Evolutionary conservation across 1,140 invertebrate genomes (phyloP), one percentile per base, ranked within the genome.

Genomic region (Olivierus martensii): DNA sequence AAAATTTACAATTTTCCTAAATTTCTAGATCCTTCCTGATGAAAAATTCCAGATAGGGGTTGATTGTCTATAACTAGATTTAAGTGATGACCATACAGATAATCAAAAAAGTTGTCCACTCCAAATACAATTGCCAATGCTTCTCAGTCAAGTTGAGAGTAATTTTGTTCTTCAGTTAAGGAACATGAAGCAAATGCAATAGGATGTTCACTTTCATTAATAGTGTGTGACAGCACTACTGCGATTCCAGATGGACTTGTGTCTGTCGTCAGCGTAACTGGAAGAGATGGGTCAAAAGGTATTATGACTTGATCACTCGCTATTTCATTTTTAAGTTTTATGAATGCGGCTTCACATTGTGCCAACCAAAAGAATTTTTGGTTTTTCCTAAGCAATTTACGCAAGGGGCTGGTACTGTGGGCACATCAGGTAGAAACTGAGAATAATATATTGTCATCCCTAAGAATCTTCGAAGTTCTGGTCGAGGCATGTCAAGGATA

Each of bases 41-140:
- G 21, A 41, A 52, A 52, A 44, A 46, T 48, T 52, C 44, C 36
- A 14, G 43, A 17, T 46, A 38, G 9, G 1, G 44, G 4, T n/a
- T 52, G 15, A 10, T 52, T 15, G 15, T 51, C 28, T 18, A 21
- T 51, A 6, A 44, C 9, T 3, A 51, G 17, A 34, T 17, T 17
- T 21, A 44, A 44, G 12, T 21, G 39, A 35, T 11, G 59, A 36
- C 69, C 75, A 62, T 63, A 71, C 3, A 76, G 44, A 59, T 72
- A 79, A 36, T 72, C 59, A 36, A 74, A 65, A 61, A 77, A 78
- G 60, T 72, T 71, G 52, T 68, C 67, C 5, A 78, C 65, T 4
- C 67, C 70, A 61, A 65, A 77, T 1, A 76, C 53, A 11, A 78
- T 69, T 2, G 69, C 67, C n/a, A 74, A 57, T 7, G 69, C 71